Conservation (phyloP, 2,888 invertebrate genomes). For the Allolobophora icterica region DNA sequence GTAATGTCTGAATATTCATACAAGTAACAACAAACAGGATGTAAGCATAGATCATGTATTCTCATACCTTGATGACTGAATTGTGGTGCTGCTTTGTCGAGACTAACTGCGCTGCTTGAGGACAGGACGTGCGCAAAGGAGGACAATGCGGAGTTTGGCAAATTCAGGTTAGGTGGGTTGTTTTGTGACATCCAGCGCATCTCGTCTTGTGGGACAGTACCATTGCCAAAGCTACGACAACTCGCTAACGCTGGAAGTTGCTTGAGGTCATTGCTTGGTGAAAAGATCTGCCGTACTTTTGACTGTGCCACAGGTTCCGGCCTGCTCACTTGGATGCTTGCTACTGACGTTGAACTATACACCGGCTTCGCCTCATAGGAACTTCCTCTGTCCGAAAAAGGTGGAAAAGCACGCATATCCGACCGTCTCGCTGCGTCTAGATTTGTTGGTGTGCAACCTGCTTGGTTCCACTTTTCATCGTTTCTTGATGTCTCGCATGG, state of each 20-base stretch:
- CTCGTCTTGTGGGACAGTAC: background rate
- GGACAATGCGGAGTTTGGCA: background rate
- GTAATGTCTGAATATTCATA: too few species aligned
- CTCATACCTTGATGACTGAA: too few species aligned
- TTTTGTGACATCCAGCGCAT: background rate
- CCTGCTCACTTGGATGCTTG: background rate
- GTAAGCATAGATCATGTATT: too few species aligned
- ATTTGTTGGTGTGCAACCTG: background rate
- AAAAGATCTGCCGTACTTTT: background rate
- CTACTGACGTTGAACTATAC: background rate
- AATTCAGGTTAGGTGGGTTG: background rate
- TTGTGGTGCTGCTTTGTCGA: background rate
- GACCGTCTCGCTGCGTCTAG: background rate
- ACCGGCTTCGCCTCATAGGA: background rate
- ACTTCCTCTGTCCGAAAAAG: background rate
- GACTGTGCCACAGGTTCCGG: background rate
- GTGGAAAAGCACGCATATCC: background rate
- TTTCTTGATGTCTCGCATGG: background rate
- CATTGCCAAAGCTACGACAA: background rate
- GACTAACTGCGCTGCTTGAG: background rate
- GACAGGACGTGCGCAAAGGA: background rate
- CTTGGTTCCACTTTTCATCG: background rate
- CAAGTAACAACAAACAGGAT: too few species aligned
- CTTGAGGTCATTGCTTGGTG: background rate
- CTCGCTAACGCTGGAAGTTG: background rate